phyloP scores from a whole-genome alignment of 2,113 vertebrate species.

The Lontra canadensis region DNA sequence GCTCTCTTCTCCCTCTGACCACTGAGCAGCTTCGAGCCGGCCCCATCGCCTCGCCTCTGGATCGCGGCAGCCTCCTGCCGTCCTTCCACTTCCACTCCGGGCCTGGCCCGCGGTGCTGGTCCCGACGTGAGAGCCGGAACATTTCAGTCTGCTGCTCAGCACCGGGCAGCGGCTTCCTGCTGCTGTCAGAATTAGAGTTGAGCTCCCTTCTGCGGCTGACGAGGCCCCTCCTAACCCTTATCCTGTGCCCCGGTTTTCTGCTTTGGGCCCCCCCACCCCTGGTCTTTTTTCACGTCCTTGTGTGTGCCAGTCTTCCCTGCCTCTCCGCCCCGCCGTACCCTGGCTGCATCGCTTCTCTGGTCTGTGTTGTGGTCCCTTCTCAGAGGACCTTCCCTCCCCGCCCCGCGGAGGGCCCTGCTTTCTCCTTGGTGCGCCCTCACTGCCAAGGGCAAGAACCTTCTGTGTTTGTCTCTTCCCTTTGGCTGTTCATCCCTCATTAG shows the following conservation, averaged over 20 bases:
- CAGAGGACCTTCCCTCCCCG: neutral
- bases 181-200: neutral
- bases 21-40: neutral
- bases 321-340: neutral
- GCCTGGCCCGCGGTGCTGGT: neutral
- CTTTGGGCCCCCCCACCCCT: rapidly evolving
- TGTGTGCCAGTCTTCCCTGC: neutral
- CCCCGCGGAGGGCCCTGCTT: too few relatives aligned
- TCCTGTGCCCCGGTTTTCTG: neutral
- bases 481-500: neutral
- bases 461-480: neutral
- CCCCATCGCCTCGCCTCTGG: neutral
- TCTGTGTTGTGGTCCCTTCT: neutral
- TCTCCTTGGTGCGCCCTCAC: rapidly evolving
- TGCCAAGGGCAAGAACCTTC: rapidly evolving
- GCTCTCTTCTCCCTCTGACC: neutral
- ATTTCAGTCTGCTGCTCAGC: neutral
- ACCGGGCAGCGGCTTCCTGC: neutral
- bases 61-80: neutral
- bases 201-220: neutral
- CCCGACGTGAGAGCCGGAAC: neutral
- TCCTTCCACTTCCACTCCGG: neutral
- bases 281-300: neutral
- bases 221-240: too few relatives aligned
- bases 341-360: rapidly evolving